Evolutionary conservation across 1,140 invertebrate genomes (phyloP).

Genomic region (Drosophila murphyi): DNA sequence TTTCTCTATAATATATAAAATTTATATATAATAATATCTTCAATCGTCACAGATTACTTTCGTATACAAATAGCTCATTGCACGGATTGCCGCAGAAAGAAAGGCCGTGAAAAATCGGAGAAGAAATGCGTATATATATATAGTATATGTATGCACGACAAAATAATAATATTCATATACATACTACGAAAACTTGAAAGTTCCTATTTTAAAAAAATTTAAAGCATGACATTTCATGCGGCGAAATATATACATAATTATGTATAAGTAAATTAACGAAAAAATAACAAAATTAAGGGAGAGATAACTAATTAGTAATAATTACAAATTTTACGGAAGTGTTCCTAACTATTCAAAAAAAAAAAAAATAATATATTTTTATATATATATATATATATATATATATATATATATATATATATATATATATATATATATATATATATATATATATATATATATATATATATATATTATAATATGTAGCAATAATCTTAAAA

Average conservation of each 20-base stretch:
- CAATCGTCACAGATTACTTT: slow-evolving; percentile 7
- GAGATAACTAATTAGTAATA: slow-evolving; percentile 45
- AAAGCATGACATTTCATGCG: slow-evolving; percentile 58
- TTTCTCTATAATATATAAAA: slow-evolving; percentile 14
- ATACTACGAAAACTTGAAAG: slow-evolving; percentile 70
- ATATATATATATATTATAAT: slow-evolving; percentile 21
- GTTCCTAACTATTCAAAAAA: slow-evolving; percentile 77
- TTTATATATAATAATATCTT: neutral
- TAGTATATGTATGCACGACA: slow-evolving; percentile 1
- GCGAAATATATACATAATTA: slow-evolving; percentile 46
- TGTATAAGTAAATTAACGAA: slow-evolving; percentile 31
- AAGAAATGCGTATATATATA: slow-evolving; percentile 13
- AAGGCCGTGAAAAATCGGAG: neutral
- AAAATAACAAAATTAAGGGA: neutral
- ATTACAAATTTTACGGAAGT: slow-evolving; percentile 66
- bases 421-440: slow-evolving; percentile 24
- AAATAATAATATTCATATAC: slow-evolving; percentile 28
- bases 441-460: too few species aligned
- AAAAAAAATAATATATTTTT: too few species aligned
- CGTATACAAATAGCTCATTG: neutral
- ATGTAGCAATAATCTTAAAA: slow-evolving; percentile 57
- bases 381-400: slow-evolving; percentile 14
- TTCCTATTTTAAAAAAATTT: slow-evolving; percentile 73
- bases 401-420: neutral
- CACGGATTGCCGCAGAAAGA: neutral